Evolutionary conservation across 2,797 vertebrate species (phyloP), one percentile per base, ranked within the genome.

Genomic region (Fundulus diaphanus): DNA sequence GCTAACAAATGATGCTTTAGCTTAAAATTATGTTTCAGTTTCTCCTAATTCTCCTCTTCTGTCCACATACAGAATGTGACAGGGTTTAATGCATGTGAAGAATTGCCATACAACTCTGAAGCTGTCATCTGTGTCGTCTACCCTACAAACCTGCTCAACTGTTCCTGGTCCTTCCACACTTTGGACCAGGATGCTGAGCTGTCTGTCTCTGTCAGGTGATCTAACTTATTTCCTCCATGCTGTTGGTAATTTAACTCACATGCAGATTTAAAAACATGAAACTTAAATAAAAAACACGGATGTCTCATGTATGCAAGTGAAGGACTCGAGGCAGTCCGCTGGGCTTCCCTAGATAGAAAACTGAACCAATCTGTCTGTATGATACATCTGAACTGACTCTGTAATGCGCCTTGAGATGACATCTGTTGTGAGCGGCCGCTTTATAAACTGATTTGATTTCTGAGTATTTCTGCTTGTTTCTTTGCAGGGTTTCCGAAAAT

Each of bases 151-250:
- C 0, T 7, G 0, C 79, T 94, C 52, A 91, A 86, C 86, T 94
- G 93, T 82, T 92, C 90, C 70, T 90, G 89, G 91, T 59, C 79
- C 3, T 72, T 90, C 54, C 2, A 1, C 3, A 18, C 31, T 5
- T 56, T 75, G 29, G n/a, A 49, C 5, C 1, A 71, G 0, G 78
- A 80, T 0, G 2, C 44, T 52, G 74, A 77, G 42, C 67, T 89
- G 46, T 79, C 68, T 7, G 69, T 82, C 54, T 24, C 1, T 1
- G 78, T 91, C 72, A 87, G 83, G 93, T 93, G 79, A 13, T 68
- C 0, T 35, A 1, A n/a, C 7, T 42, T 40, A 31, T 31, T 6
- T 22, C 5, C 29, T 20, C 7, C 5, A 0, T 22, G 29, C 13
- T 69, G 8, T 5, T 18, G n/a, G 11, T 1, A 63, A 11, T 24